phyloP scores from a whole-genome alignment of 2,888 invertebrate species.

The Aquatica leii region DNA sequence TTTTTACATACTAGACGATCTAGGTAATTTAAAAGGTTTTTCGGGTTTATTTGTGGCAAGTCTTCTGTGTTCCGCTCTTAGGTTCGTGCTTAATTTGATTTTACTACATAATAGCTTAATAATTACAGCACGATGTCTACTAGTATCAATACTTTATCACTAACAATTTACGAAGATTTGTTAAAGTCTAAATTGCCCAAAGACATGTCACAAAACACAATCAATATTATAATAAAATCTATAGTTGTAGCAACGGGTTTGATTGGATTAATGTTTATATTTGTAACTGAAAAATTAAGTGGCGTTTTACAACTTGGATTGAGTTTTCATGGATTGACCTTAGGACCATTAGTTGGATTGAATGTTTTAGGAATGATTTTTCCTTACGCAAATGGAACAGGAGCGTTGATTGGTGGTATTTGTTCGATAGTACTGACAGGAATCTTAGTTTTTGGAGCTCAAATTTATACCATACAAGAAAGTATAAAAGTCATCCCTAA shows the following conservation, averaged over 20 bases:
- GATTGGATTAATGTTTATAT: constrained; percentile 76
- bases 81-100: constrained; percentile 56
- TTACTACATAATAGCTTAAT: too few species aligned
- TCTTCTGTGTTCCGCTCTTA: constrained; percentile 76
- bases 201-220: constrained; percentile 60
- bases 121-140: constrained; percentile 68
- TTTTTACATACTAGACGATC: constrained; percentile 75
- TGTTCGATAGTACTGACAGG: constrained; percentile 33
- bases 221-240: constrained; percentile 68
- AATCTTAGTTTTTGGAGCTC: constrained; percentile 39
- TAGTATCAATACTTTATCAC: constrained; percentile 67
- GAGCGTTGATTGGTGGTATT: constrained; percentile 47
- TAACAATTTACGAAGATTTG: constrained; percentile 70
- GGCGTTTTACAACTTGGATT: constrained; percentile 71
- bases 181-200: constrained; percentile 64
- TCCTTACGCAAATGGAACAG: constrained; percentile 62
- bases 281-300: constrained; percentile 69
- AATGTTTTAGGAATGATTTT: constrained; percentile 73
- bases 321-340: constrained; percentile 69
- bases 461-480: constrained; percentile 44
- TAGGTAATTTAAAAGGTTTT: constrained; percentile 71
- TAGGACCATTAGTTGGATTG: constrained; percentile 71
- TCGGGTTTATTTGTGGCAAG: constrained; percentile 80
- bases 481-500: constrained; percentile 40
- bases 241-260: constrained; percentile 54